Percentiles rank a stretch among this genome's conserved stretches.
Conservation (phyloP, 2,888 invertebrate species). For the Dyspetes luteomarginatus region DNA sequence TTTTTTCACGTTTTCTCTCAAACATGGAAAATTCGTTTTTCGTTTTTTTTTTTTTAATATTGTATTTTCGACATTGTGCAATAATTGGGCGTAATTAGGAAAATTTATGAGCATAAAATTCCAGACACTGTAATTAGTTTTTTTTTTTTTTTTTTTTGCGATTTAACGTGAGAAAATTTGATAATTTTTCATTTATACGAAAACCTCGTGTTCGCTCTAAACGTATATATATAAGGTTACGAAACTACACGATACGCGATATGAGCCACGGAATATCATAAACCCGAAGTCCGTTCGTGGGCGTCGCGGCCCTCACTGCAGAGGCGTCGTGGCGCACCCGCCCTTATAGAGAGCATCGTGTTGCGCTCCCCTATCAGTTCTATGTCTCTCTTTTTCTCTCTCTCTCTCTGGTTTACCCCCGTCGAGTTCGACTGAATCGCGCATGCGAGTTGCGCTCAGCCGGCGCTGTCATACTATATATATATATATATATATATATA, state of each 20-base stretch:
- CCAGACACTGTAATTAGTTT: neutral
- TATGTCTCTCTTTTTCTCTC: slow-evolving; percentile 10
- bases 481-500: neutral
- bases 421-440: slow-evolving; percentile 18
- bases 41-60: neutral
- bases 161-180: neutral
- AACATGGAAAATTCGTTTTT: neutral
- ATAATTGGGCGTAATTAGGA: neutral
- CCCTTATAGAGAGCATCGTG: slow-evolving; percentile 81
- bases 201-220: slow-evolving; percentile 64
- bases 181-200: neutral
- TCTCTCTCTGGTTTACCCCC: slow-evolving; percentile 26
- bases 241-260: slow-evolving; percentile 4
- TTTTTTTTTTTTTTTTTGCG: neutral
- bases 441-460: slow-evolving; percentile 32
- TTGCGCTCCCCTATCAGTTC: slow-evolving; percentile 73
- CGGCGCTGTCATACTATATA: neutral
- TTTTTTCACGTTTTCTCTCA: neutral
- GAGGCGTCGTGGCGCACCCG: slow-evolving; percentile 81
- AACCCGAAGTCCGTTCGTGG: slow-evolving; percentile 64
- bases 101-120: neutral
- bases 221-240: neutral
- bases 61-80: neutral
- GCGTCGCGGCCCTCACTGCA: slow-evolving; percentile 83
- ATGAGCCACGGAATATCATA: slow-evolving; percentile 9